Evolutionary conservation across 2,113 vertebrate genomes (phyloP).

Genomic region (Aptenodytes patagonicus): DNA sequence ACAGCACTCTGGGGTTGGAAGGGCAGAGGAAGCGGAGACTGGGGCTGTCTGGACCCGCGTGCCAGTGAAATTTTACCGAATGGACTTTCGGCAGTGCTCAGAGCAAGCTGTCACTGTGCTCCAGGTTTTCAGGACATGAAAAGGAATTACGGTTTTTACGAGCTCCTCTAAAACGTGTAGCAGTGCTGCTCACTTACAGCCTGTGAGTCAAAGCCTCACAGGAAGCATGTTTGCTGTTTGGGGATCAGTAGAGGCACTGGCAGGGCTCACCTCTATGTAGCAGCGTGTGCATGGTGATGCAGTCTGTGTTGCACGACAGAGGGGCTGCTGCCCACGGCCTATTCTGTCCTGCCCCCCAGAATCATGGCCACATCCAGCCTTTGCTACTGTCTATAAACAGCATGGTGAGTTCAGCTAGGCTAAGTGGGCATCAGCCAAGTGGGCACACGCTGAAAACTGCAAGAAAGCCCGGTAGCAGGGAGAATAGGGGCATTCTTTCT

Average conservation of each 20-base stretch:
- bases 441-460: neutral
- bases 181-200: neutral
- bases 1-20: neutral
- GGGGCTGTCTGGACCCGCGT: neutral
- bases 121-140: neutral
- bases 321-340: neutral
- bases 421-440: neutral
- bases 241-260: neutral
- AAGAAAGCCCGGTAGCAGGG: neutral
- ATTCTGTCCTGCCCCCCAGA: rapidly evolving
- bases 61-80: neutral
- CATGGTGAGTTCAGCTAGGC: neutral
- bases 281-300: neutral
- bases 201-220: neutral
- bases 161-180: neutral
- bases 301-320: neutral
- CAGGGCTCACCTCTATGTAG: neutral
- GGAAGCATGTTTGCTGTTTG: neutral
- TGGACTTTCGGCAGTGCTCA: neutral
- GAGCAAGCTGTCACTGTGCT: neutral
- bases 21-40: neutral
- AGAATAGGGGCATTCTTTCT: neutral
- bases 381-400: neutral
- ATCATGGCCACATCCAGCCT: neutral
- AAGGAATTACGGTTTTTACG: neutral